These are phyloP conservation scores for Gasterosteus aculeatus DNA, from an alignment of 2,113 vertebrate species.

Conservation along the genomic window DNA sequence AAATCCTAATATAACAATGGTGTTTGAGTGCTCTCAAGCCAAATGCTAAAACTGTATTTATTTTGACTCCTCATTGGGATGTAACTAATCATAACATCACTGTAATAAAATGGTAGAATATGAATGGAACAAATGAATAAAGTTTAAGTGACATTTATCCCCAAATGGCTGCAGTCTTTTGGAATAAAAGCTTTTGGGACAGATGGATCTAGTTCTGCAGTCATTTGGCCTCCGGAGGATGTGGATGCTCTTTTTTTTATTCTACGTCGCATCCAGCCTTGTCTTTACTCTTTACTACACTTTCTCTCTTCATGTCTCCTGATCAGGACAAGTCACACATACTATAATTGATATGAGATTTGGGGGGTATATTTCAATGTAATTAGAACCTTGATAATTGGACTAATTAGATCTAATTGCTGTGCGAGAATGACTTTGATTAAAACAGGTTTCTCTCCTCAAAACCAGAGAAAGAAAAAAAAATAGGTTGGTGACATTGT, in stretches of 20 bases:
- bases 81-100: constrained; percentile 60
- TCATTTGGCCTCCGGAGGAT: constrained; percentile 70
- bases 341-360: constrained; percentile 88
- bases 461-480: constrained; percentile 67
- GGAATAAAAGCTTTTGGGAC: constrained; percentile 56
- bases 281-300: constrained; percentile 53
- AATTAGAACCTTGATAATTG: constrained; percentile 87
- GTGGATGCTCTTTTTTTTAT: constrained; percentile 50
- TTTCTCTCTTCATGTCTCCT: constrained; percentile 62
- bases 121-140: constrained; percentile 32
- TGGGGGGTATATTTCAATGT: constrained; percentile 85
- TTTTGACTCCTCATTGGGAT: constrained; percentile 21
- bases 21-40: not conserved
- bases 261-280: constrained; percentile 57
- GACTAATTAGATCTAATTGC: constrained; percentile 88
- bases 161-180: constrained; percentile 42
- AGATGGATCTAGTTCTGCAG: constrained; percentile 46
- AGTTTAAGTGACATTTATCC: constrained; percentile 64
- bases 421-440: constrained; percentile 86
- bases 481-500: constrained; percentile 69
- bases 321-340: constrained; percentile 81
- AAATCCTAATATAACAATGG: not conserved
- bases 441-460: constrained; percentile 82
- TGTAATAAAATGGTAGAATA: constrained; percentile 45
- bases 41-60: constrained; percentile 25